Evolutionary conservation across 1,140 invertebrate genomes (phyloP), one percentile per base, ranked within the genome.

Genomic region (Drosophila parvula): DNA sequence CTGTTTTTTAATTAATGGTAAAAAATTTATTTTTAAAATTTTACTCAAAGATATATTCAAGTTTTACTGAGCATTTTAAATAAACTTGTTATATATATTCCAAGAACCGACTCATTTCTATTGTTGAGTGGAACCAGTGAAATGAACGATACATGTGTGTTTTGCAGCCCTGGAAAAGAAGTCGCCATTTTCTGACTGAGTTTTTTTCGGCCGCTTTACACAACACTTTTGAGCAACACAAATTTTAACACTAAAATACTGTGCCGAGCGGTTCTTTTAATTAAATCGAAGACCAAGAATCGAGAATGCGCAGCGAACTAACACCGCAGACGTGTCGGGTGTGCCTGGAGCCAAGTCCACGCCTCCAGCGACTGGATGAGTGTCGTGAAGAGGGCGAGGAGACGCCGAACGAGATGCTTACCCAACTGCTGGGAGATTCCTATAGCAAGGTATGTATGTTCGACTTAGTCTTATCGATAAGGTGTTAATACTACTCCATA

Each of bases 191-290:
- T 56, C 69, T n/a, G 18, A 38, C 18, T 38, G 51, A 55, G 51
- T 55, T 47, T 71, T 79, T 61, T 71, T 81, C 83, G 67, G 68
- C 70, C 83, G 76, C 79, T 89, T 88, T 89, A 88, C 83, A 88
- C 83, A 88, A 89, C 83, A 86, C 83, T 77, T 77, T 61, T 36
- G 47, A 61, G 55, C 56, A 74, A 79, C 64, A 88, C 51, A 56
- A 79, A 78, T 84, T 69, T 89, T 89, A 89, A 89, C 84, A 89
- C 84, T 89, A 73, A 78, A 88, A 81, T 83, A 90, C 80, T 84
- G 77, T 16, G 27, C 44, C 36, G 53, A 71, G 76, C 76, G 65
- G 74, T 78, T 83, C 63, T 76, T 80, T 80, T 44, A 89, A 89
- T 69, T 70, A 80, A 80, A 70, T 48, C 60, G 51, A 63, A 67